Conservation (phyloP, 1,140 invertebrate genomes). For the Paraescarpia echinospica region DNA sequence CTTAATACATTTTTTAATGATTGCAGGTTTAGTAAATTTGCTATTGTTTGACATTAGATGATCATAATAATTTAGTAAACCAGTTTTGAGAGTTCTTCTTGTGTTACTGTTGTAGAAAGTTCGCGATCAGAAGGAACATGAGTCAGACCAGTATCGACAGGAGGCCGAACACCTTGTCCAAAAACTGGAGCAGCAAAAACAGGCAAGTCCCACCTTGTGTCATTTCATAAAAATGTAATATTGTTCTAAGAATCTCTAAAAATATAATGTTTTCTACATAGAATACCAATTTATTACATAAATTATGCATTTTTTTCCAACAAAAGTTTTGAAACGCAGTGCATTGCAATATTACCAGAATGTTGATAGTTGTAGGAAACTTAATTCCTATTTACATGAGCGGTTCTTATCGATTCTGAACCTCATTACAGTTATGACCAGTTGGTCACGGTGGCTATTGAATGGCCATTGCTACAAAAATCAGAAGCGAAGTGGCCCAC, state of each 20-base stretch:
- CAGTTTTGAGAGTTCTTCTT: background rate
- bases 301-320: background rate
- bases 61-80: no score
- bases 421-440: no score
- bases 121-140: constrained; percentile 27
- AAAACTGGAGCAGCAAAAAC: constrained; percentile 50
- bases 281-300: no score
- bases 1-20: no score
- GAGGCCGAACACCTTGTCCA: constrained; percentile 44
- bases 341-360: background rate
- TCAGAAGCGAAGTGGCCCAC: no score
- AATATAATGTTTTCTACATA: no score
- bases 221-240: background rate
- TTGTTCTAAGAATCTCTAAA: background rate
- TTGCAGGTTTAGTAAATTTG: no score
- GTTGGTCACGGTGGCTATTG: no score
- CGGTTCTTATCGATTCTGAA: no score
- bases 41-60: no score
- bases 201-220: constrained; percentile 33
- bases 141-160: constrained; percentile 36
- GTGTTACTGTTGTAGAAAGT: background rate
- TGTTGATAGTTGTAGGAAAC: background rate
- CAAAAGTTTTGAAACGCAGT: background rate
- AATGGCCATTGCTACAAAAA: no score
- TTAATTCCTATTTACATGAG: background rate